A percentile compares a stretch with the other conserved stretches of the same genome.
Evolutionary conservation across 2,797 vertebrate species (phyloP).

Genomic region (Helostoma temminkii): DNA sequence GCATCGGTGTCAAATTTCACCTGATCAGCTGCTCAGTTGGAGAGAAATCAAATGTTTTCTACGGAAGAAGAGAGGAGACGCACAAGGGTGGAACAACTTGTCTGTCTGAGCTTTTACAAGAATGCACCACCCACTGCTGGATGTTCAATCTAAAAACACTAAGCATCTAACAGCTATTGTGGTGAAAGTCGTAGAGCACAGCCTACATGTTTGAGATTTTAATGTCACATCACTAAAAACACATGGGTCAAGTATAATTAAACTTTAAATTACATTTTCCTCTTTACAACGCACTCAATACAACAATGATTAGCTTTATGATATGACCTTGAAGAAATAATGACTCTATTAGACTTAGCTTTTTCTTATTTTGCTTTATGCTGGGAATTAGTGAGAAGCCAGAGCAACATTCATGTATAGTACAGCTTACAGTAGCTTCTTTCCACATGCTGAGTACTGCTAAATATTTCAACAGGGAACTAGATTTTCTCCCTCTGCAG

Average conservation of each 20-base stretch:
- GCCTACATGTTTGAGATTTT: constrained; percentile 17
- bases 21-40: background rate
- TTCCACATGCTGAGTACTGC: constrained; percentile 45
- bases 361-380: constrained; percentile 24
- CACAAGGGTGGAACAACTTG: constrained; percentile 13
- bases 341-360: constrained; percentile 1
- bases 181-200: background rate
- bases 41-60: background rate
- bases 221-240: background rate
- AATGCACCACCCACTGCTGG: constrained; percentile 37
- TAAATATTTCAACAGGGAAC: constrained; percentile 75
- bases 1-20: constrained; percentile 15
- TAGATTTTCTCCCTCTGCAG: constrained; percentile 54
- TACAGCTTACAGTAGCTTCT: constrained; percentile 29
- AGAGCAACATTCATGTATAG: constrained; percentile 28
- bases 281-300: background rate
- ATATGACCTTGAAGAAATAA: constrained; percentile 17
- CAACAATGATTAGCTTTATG: background rate
- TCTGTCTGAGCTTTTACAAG: constrained; percentile 36
- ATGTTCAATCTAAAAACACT: constrained; percentile 33
- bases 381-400: constrained; percentile 35
- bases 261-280: constrained; percentile 2
- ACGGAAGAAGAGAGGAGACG: constrained; percentile 2
- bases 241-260: background rate
- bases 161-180: constrained; percentile 18